These are phyloP conservation scores for Herminia tarsipennalis DNA, from an alignment of 2,888 invertebrate species.

Conservation along the genomic window DNA sequence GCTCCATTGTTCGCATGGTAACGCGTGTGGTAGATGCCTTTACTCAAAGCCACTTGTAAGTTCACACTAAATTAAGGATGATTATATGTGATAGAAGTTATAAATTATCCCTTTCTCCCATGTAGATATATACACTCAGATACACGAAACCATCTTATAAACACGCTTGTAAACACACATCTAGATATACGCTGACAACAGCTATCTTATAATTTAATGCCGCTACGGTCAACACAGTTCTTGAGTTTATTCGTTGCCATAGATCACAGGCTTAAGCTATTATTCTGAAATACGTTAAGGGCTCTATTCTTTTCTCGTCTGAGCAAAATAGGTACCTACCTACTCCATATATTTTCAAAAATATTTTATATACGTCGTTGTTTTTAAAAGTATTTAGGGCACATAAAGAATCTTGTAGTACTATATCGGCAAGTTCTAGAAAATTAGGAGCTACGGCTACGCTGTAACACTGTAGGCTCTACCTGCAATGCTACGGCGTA, in stretches of 20 bases:
- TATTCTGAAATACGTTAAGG: slow-evolving; percentile 10
- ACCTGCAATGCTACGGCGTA: too few relatives aligned
- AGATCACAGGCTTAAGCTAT: slow-evolving; percentile 11
- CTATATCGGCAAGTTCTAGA: too few relatives aligned
- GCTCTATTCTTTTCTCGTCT: slow-evolving; percentile 4
- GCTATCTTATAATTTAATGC: slow-evolving; percentile 11
- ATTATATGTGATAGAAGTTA: slow-evolving; percentile 38
- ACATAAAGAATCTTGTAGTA: too few relatives aligned
- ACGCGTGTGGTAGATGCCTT: slow-evolving; percentile 71
- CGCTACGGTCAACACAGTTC: slow-evolving; percentile 8
- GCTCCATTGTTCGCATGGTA: slow-evolving; percentile 78
- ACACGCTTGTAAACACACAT: neutral
- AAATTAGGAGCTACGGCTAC: too few relatives aligned
- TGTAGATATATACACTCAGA: neutral
- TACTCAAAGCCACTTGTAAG: slow-evolving; percentile 56
- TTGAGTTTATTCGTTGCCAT: slow-evolving; percentile 16
- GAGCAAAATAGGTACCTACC: neutral
- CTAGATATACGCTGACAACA: slow-evolving; percentile 1
- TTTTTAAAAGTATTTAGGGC: neutral
- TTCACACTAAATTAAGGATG: slow-evolving; percentile 48
- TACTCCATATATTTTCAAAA: slow-evolving; percentile 2
- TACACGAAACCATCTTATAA: neutral
- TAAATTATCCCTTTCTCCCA: slow-evolving; percentile 32
- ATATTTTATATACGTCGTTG: slow-evolving; percentile 3
- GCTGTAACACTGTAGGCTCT: too few relatives aligned